Conservation (phyloP, 2,113 vertebrate species). For the Laterallus jamaicensis region DNA sequence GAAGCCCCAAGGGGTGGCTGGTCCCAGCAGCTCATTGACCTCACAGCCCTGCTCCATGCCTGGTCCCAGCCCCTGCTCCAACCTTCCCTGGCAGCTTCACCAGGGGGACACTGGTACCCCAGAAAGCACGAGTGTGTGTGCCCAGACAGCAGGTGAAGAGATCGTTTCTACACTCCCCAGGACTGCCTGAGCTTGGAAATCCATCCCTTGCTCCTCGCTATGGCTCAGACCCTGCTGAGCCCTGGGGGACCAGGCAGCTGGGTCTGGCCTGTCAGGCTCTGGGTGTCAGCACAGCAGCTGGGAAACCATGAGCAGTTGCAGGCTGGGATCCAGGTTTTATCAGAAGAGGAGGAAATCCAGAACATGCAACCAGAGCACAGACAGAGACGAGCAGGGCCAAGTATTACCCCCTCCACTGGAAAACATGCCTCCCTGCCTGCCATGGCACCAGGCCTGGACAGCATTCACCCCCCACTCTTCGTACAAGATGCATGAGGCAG, state of each 20-base stretch:
- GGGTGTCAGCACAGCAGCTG: not conserved
- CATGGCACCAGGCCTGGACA: not conserved
- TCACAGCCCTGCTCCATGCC: not conserved
- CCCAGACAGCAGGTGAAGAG: fast-evolving
- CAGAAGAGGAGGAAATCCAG: not conserved
- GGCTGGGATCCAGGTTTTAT: not conserved
- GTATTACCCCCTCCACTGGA: not conserved
- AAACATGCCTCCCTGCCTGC: not conserved
- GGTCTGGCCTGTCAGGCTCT: not conserved
- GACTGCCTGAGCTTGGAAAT: not conserved
- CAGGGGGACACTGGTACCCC: fast-evolving
- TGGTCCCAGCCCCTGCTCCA: not conserved
- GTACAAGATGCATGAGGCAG: not conserved
- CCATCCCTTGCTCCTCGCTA: not conserved
- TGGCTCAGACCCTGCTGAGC: not conserved
- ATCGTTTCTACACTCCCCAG: not conserved
- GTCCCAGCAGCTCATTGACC: not conserved
- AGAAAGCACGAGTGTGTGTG: fast-evolving
- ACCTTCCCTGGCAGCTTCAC: not conserved
- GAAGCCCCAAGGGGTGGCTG: not conserved
- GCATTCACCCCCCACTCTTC: not conserved
- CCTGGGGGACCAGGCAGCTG: not conserved
- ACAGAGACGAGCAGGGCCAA: not conserved
- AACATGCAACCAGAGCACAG: not conserved
- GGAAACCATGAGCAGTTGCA: not conserved